Percentiles rank a stretch among this genome's conserved stretches.
Evolutionary conservation across 2,797 vertebrate genomes (phyloP).

Genomic region (Lerista edwardsae): DNA sequence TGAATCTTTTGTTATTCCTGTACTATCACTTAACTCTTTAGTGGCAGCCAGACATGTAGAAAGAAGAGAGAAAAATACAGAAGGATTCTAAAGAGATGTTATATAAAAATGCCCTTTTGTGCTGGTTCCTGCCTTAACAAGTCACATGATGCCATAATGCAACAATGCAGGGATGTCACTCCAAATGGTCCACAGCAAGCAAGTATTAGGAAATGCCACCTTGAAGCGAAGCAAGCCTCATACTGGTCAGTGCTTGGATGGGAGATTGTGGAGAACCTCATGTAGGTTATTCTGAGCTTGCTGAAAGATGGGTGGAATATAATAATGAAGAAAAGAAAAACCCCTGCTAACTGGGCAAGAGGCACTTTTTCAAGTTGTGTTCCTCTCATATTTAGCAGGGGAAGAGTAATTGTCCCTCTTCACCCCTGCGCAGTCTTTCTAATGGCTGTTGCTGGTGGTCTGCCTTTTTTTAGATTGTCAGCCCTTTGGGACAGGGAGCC

Average conservation of each 20-base stretch:
- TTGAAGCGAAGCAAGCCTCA: background rate
- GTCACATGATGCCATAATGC: slow-evolving; percentile 53
- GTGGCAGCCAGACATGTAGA: slow-evolving; percentile 53
- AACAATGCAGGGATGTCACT: slow-evolving; percentile 34
- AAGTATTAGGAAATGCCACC: background rate
- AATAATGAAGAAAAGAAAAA: slow-evolving; percentile 51
- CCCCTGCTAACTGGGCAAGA: no score
- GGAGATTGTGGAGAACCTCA: background rate
- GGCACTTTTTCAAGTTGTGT: no score
- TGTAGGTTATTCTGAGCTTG: background rate
- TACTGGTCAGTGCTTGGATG: background rate
- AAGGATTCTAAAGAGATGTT: slow-evolving; percentile 57
- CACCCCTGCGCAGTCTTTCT: no score
- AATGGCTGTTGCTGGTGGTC: no score
- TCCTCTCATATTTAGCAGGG: no score
- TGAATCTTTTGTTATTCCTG: slow-evolving; percentile 66
- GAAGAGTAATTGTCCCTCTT: no score
- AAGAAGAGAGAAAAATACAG: slow-evolving; percentile 57
- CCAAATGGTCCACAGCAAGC: background rate
- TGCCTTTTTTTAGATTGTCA: no score
- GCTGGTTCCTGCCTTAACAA: slow-evolving; percentile 65
- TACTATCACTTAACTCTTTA: slow-evolving; percentile 70
- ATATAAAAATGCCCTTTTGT: slow-evolving; percentile 53
- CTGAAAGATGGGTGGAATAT: background rate
- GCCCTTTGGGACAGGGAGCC: no score